Conservation (phyloP, 2,113 vertebrate genomes). For the Mormyrus lacerda region DNA sequence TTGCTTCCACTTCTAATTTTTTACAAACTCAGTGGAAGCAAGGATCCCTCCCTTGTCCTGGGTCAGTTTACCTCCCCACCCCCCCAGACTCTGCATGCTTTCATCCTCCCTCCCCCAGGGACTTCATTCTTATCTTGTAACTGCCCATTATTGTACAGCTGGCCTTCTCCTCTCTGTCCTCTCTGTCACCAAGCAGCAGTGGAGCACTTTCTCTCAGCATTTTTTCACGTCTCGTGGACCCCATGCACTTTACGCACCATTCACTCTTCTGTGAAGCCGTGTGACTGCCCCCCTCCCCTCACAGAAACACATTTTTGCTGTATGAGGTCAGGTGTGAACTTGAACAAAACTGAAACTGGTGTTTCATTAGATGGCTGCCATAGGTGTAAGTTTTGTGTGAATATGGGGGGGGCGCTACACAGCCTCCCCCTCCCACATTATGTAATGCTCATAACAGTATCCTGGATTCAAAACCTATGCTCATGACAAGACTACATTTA, state of each 20-base stretch:
- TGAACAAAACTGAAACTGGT: background rate
- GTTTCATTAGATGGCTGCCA: background rate
- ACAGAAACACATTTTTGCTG: background rate
- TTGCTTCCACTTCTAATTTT: background rate
- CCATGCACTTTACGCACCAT: background rate
- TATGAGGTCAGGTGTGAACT: background rate
- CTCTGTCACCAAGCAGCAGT: background rate
- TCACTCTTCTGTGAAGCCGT: background rate
- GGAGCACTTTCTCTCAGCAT: background rate
- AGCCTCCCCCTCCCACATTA: background rate
- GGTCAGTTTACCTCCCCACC: background rate
- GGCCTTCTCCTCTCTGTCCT: background rate
- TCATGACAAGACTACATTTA: background rate
- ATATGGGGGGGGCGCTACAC: background rate
- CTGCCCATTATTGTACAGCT: background rate
- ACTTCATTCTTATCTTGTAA: background rate
- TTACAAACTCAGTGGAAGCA: background rate
- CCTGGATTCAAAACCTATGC: background rate
- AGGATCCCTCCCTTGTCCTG: background rate
- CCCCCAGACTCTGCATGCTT: background rate
- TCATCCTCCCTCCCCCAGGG: background rate
- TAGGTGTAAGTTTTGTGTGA: background rate
- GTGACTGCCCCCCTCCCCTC: background rate
- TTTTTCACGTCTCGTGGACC: background rate
- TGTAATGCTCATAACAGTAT: background rate